phyloP scores from a whole-genome alignment of 1,140 invertebrate genomes.

The Ganaspis sp. region DNA sequence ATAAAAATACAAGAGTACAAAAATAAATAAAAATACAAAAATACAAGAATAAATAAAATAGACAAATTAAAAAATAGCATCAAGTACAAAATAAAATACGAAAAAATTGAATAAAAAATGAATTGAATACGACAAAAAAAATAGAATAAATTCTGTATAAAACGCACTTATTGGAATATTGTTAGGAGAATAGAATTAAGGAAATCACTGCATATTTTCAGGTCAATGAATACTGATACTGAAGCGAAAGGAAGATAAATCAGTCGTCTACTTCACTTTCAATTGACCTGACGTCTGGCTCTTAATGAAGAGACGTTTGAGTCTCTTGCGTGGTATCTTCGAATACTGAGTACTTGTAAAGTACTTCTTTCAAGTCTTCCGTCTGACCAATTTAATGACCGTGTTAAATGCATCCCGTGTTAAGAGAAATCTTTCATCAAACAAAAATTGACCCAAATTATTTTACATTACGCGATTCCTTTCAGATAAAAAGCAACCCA shows the following conservation, averaged over 20 bases:
- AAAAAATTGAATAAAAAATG: no score
- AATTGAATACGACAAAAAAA: no score
- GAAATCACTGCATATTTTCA: constrained; percentile 37
- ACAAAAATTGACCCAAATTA: constrained; percentile 16
- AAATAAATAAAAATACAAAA: no score
- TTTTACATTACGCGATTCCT: constrained; percentile 1
- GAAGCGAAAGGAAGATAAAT: constrained; percentile 29
- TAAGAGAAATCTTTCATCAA: constrained; percentile 12
- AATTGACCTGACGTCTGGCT: constrained; percentile 40
- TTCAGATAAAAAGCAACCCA: background rate
- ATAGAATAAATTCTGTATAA: no score
- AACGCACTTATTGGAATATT: background rate
- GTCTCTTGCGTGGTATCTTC: constrained; percentile 25
- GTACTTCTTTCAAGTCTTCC: constrained; percentile 19
- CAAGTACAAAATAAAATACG: no score
- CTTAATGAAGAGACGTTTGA: constrained; percentile 45
- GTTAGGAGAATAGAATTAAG: constrained; percentile 38
- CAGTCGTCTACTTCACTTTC: constrained; percentile 36
- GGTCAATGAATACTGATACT: constrained; percentile 40
- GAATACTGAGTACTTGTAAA: constrained; percentile 27
- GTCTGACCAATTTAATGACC: constrained; percentile 18
- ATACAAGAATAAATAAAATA: no score
- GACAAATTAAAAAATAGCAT: no score
- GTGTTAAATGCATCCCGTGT: constrained; percentile 13
- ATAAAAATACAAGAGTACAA: no score